Conservation (phyloP, 2,113 vertebrate species). For the Urocolius indicus region DNA sequence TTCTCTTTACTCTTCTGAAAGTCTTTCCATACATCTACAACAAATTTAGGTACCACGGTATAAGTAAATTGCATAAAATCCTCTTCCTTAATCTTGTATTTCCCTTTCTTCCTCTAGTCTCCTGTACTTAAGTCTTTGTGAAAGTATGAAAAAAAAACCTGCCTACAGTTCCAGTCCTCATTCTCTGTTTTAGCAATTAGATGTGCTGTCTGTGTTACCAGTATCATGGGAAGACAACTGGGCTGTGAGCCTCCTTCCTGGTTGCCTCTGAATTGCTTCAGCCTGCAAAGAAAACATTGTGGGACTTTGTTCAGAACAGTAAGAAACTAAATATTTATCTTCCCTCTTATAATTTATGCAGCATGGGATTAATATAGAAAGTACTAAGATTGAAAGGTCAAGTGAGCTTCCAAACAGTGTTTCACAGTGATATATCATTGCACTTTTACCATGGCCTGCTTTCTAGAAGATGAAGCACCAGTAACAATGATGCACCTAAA, state of each 20-base stretch:
- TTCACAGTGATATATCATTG: constrained; percentile 38
- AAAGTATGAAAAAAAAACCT: not conserved
- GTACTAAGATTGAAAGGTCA: constrained; percentile 56
- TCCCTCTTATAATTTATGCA: constrained; percentile 61
- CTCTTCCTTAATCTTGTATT: not conserved
- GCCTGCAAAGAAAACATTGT: constrained; percentile 51
- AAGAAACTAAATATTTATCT: constrained; percentile 73
- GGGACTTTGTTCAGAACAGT: constrained; percentile 49
- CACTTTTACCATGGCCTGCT: not conserved
- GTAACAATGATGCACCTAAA: not conserved
- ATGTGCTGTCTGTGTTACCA: not conserved
- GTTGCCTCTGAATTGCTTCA: constrained; percentile 37
- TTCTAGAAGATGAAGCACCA: constrained; percentile 27
- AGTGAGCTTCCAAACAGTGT: constrained; percentile 44
- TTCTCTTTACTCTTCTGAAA: not conserved
- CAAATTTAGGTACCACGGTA: not conserved
- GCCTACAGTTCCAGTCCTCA: not conserved
- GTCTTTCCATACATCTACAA: not conserved
- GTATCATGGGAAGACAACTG: constrained; percentile 36
- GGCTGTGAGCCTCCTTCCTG: constrained; percentile 39
- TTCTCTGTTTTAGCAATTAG: constrained; percentile 48
- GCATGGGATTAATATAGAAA: constrained; percentile 62
- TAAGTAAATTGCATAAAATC: not conserved
- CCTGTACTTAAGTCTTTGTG: not conserved
- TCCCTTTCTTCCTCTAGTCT: not conserved